Base-by-base conservation (phyloP, 2,888 invertebrate species). In the Acleris cristana region DNA sequence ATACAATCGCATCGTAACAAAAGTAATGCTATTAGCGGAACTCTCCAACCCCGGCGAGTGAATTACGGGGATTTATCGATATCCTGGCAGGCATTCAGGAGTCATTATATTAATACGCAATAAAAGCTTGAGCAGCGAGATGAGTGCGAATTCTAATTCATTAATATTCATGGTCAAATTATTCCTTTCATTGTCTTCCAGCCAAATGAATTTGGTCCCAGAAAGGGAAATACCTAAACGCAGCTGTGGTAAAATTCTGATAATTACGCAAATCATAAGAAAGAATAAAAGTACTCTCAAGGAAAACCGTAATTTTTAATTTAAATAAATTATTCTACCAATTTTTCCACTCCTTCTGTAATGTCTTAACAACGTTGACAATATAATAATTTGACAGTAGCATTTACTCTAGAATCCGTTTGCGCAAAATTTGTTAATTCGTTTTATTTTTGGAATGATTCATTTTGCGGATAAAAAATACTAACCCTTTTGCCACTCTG, bases 161-260 rank as follows among this genome's bases (percentile, higher is more conserved):
- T 90, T 89, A 90, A 89, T 90, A 90, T 90, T 89, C 88, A 90
- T 90, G 81, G 81, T 76, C 78, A 83, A 88, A 88, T 89, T 88
- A 89, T 88, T 86, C 86, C 82, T 82, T 84, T 81, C 83, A 84
- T 86, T 88, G 85, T 87, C 85, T 88, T 85, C 82, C 74, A 77
- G 78, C 74, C 79, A 82, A 87, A 86, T 83, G 81, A 87, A 87
- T 84, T 83, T 81, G 80, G 80, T 82, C 79, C 79, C 76, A 80
- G 80, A 79, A 81, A 81, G 80, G 79, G 81, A 82, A 84, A 84
- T 83, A 18, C 23, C 52, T 62, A 84, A 83, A 81, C 77, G 81
- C 74, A 74, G 75, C 74, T 75, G 72, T 79, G 79, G 78, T 82
- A 79, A 80, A 82, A 82, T 76, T 78, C 75, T 77, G 77, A 76